Evolutionary conservation across 35 echinoderm and acorn worm genomes (phyloP).

Genomic region (Nesometra sesokonis): DNA sequence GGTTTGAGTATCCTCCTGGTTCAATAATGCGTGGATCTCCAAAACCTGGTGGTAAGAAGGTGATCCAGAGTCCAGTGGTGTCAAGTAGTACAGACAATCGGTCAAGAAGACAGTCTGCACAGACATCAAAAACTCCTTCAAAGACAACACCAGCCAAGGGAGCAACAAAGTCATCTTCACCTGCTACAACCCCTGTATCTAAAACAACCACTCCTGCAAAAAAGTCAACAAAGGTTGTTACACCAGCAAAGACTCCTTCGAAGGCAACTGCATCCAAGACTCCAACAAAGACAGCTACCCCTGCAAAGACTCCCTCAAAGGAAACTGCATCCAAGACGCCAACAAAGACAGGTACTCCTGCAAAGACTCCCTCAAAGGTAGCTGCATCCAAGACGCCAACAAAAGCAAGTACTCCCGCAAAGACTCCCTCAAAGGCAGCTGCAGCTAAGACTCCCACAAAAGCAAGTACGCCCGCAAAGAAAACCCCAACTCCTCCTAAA

Average conservation of each 20-base stretch:
- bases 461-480: slow-evolving; percentile 31
- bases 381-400: slow-evolving; percentile 21
- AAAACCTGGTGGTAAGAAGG: slow-evolving; percentile 5
- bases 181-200: background rate
- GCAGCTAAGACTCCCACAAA: background rate
- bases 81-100: slow-evolving; percentile 52
- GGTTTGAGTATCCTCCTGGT: slow-evolving; percentile 87
- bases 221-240: slow-evolving; percentile 7
- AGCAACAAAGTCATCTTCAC: slow-evolving; percentile 3
- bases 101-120: background rate
- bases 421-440: background rate
- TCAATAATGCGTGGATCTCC: slow-evolving; percentile 20
- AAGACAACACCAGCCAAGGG: slow-evolving; percentile 20
- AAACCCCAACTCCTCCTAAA: slow-evolving; percentile 5
- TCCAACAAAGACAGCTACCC: slow-evolving; percentile 15
- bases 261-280: background rate
- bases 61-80: slow-evolving; percentile 76
- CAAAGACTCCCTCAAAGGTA: background rate
- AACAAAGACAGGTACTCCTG: slow-evolving; percentile 15
- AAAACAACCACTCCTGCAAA: background rate
- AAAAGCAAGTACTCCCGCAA: slow-evolving; percentile 9
- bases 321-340: no score
- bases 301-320: slow-evolving; percentile 26
- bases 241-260: slow-evolving; percentile 29
- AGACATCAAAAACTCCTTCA: slow-evolving; percentile 1